These are phyloP conservation scores for Zaprionus bogoriensis DNA, from an alignment of 2,888 invertebrate species.

Conservation along the genomic window DNA sequence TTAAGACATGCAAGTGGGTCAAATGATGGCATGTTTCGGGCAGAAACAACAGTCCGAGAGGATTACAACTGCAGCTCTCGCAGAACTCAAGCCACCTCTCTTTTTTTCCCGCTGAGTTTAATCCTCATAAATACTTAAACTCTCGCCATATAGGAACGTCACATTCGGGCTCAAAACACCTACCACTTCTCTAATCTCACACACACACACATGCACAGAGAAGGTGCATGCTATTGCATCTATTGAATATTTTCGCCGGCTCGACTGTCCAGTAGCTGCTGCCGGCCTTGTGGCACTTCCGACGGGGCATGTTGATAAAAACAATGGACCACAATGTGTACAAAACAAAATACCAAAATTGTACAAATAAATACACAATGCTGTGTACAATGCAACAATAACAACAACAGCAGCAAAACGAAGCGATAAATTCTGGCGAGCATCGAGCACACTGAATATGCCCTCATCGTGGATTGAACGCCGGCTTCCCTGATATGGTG, in stretches of 20 bases:
- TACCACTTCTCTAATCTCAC: conserved; percentile 28
- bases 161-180: too few relatives aligned
- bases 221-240: too few relatives aligned
- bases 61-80: not conserved
- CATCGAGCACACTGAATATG: conserved; percentile 52
- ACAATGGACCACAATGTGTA: conserved; percentile 62
- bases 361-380: conserved; percentile 53
- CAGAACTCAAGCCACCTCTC: too few relatives aligned
- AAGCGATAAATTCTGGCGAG: conserved; percentile 48
- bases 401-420: conserved; percentile 24
- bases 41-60: too few relatives aligned
- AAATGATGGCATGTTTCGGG: conserved; percentile 15
- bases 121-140: not conserved
- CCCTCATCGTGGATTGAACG: conserved; percentile 47
- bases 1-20: conserved; percentile 53
- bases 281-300: conserved; percentile 30
- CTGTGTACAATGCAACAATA: conserved; percentile 8
- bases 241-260: conserved; percentile 38
- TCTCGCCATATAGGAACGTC: not conserved
- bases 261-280: conserved; percentile 25
- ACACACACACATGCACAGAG: conserved; percentile 26
- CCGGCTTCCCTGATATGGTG: conserved; percentile 43
- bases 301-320: conserved; percentile 51
- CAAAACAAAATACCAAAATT: conserved; percentile 52
- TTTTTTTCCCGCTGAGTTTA: not conserved